phyloP scores from a whole-genome alignment of 2,113 vertebrate species.

The Camelus dromedarius region DNA sequence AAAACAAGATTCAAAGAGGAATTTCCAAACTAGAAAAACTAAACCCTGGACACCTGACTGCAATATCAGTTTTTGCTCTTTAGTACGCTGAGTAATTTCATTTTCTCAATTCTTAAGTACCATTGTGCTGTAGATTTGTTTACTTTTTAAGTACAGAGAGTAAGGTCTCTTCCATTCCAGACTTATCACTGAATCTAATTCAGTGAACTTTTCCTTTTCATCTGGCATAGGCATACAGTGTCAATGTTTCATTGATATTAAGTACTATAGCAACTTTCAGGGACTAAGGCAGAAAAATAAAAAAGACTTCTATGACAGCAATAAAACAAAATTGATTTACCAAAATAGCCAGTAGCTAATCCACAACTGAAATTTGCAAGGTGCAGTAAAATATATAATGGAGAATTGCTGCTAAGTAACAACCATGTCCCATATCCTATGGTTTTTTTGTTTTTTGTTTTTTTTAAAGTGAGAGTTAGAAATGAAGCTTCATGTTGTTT shows the following conservation, averaged over 20 bases:
- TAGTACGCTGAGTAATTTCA: not conserved
- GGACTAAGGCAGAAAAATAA: not conserved
- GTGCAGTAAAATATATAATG: not conserved
- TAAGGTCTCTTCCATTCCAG: not conserved
- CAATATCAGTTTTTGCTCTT: not conserved
- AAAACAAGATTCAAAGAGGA: not conserved
- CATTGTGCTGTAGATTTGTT: not conserved
- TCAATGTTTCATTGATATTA: not conserved
- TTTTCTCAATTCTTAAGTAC: not conserved
- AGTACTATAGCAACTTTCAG: not conserved
- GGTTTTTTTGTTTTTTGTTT: not conserved
- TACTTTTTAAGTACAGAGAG: not conserved
- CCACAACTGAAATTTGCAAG: not conserved
- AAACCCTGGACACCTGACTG: not conserved
- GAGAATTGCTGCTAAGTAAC: not conserved
- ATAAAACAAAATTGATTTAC: conserved; percentile 8
- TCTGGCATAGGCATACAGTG: not conserved
- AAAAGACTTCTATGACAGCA: not conserved
- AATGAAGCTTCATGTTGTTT: not conserved
- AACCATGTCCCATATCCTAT: not conserved
- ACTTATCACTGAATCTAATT: conserved; percentile 17
- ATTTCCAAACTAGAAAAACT: not conserved
- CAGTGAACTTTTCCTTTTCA: not conserved
- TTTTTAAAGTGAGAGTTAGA: not conserved
- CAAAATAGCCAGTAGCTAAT: not conserved